Conservation (phyloP, 35 echinoderm and acorn worm genomes). For the Diadema setosum region DNA sequence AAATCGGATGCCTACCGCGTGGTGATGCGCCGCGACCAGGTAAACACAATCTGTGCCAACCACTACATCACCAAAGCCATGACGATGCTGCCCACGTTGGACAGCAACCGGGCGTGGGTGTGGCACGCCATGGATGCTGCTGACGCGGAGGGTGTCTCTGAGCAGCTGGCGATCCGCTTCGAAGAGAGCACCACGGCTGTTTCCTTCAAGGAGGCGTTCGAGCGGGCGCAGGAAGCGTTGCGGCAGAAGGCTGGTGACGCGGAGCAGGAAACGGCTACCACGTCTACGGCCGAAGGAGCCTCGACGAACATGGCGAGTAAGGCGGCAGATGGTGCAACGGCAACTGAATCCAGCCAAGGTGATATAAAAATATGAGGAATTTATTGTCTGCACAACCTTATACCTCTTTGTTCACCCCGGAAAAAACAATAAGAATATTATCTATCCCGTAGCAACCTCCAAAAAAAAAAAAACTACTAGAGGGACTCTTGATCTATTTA, state of each 20-base stretch:
- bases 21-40: constrained; percentile 43
- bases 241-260: background rate
- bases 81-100: background rate
- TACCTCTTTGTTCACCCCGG: background rate
- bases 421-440: too few relatives aligned
- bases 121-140: constrained; percentile 78
- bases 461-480: too few relatives aligned
- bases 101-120: constrained; percentile 54
- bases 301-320: background rate
- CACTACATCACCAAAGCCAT: constrained; percentile 67
- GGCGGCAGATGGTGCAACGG: background rate
- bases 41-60: constrained; percentile 60
- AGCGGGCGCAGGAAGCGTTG: constrained; percentile 49
- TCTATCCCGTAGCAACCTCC: too few relatives aligned
- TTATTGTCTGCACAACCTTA: background rate
- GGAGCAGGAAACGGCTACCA: too few relatives aligned
- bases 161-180: constrained; percentile 65
- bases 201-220: constrained; percentile 36
- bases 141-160: constrained; percentile 9
- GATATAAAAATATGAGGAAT: constrained; percentile 4
- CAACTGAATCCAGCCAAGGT: background rate
- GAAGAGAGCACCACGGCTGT: constrained; percentile 3
- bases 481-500: too few relatives aligned
- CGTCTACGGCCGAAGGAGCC: background rate
- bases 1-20: background rate